These are phyloP conservation scores for Pollenia angustigena DNA, from an alignment of 2,888 invertebrate genomes.

Conservation along the genomic window DNA sequence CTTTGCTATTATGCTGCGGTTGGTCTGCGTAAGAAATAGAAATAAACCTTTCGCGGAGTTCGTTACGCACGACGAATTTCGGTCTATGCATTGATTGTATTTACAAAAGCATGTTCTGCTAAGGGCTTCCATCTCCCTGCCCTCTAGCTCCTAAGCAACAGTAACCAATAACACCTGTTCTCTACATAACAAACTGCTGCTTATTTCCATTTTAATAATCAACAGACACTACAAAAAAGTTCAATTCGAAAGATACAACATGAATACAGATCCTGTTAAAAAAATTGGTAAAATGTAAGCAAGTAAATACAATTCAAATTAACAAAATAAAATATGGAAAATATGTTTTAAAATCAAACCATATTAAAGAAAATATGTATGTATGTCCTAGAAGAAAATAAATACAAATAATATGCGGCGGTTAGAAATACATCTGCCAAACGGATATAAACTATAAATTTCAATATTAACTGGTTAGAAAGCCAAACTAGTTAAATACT, in stretches of 20 bases:
- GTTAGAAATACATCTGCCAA: constrained; percentile 27
- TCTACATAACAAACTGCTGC: neutral
- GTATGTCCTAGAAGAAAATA: neutral
- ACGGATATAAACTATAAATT: constrained; percentile 29
- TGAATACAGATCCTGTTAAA: constrained; percentile 49
- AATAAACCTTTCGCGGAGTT: too few relatives aligned
- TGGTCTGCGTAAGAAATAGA: too few relatives aligned
- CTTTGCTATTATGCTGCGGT: too few relatives aligned
- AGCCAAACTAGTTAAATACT: neutral
- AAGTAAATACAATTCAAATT: neutral
- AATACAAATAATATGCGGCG: constrained; percentile 25
- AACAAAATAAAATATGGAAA: neutral
- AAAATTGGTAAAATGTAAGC: constrained; percentile 66
- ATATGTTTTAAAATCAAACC: constrained; percentile 10
- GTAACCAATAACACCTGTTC: constrained; percentile 1
- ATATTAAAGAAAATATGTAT: neutral
- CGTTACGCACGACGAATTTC: too few relatives aligned
- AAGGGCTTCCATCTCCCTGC: neutral
- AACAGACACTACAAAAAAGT: neutral
- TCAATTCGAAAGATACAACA: constrained; percentile 18
- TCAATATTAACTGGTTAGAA: neutral
- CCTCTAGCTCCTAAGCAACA: neutral
- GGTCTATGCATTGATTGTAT: too few relatives aligned
- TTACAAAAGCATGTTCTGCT: too few relatives aligned
- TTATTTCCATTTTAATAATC: constrained; percentile 2